Conservation (phyloP, 2,113 vertebrate genomes). For the Hemicordylus capensis region DNA sequence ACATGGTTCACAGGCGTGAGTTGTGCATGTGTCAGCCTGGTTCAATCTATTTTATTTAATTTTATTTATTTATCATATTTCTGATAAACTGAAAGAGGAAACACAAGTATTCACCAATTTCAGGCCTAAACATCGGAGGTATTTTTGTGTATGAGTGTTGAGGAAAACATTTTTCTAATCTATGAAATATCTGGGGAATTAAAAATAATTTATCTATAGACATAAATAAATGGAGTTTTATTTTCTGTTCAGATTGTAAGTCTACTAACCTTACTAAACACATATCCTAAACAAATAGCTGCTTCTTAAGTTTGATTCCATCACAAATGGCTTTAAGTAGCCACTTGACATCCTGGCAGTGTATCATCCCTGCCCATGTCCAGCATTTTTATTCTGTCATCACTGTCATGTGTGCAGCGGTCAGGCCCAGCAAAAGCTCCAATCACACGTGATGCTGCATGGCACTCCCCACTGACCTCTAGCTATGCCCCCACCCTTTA, state of each 20-base stretch:
- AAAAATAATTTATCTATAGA: constrained; percentile 8
- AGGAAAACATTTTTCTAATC: constrained; percentile 19
- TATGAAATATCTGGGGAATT: neutral
- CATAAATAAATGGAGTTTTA: neutral
- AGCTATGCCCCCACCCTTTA: no score
- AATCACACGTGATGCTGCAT: no score
- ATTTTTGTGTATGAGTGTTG: constrained; percentile 14
- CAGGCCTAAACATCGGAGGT: constrained; percentile 24
- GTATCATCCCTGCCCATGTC: neutral
- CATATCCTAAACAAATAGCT: neutral
- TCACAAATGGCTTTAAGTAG: neutral
- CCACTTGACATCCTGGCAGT: neutral
- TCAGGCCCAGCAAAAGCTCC: no score
- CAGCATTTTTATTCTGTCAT: neutral
- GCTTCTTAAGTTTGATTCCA: neutral
- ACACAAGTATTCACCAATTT: neutral
- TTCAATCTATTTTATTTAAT: no score
- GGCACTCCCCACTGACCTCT: no score
- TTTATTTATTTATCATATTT: no score
- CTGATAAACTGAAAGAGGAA: constrained; percentile 35
- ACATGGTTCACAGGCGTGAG: constrained; percentile 17
- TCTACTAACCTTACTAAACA: neutral
- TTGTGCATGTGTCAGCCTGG: neutral
- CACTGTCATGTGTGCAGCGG: neutral
- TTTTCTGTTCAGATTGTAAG: neutral